phyloP scores from a whole-genome alignment of 1,140 invertebrate genomes.

The Tetramorium alpestre region DNA sequence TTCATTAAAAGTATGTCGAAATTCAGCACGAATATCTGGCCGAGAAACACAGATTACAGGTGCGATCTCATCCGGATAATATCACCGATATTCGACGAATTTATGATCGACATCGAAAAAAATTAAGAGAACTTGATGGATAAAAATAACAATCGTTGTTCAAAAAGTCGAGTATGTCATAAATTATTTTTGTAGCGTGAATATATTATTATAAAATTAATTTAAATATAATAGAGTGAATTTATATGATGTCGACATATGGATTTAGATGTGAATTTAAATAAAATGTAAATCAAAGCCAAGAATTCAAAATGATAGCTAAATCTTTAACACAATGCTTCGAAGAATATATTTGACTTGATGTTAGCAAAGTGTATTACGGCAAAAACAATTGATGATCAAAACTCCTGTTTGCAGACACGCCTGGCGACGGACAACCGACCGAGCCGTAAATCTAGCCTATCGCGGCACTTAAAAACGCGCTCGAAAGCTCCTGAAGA shows the following conservation, averaged over 20 bases:
- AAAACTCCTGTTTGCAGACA: neutral
- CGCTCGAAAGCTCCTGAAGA: neutral
- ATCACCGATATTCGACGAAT: neutral
- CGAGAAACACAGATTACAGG: neutral
- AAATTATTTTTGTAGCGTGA: neutral
- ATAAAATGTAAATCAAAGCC: conserved; percentile 11
- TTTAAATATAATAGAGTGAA: neutral
- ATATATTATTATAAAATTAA: neutral
- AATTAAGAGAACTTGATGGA: neutral
- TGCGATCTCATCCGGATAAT: neutral
- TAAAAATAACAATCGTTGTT: neutral
- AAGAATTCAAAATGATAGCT: neutral
- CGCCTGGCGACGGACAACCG: neutral
- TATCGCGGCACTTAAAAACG: neutral
- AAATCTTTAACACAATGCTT: neutral
- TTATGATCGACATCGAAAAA: neutral
- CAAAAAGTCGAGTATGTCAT: neutral
- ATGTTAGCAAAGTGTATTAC: neutral
- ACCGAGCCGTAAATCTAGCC: neutral
- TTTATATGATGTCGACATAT: neutral
- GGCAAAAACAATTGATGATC: neutral
- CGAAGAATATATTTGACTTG: neutral
- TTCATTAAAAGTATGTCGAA: conserved; percentile 2
- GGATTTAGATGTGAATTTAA: neutral
- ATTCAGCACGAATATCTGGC: conserved; percentile 6